Conservation (phyloP, 2,888 invertebrate species). For the Sympetrum striolatum region DNA sequence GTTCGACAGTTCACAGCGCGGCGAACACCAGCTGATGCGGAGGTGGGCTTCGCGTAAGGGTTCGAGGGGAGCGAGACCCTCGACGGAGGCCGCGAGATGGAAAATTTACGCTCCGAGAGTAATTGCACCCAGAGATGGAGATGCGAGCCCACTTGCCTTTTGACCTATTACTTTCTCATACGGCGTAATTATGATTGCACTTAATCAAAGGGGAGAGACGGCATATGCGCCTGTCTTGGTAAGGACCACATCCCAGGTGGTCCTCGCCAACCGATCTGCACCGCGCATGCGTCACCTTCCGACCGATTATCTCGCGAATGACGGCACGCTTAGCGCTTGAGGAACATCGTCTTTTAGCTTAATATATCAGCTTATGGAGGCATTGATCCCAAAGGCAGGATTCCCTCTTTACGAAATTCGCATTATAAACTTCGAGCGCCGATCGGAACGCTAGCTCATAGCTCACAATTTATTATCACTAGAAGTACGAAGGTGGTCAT, state of each 20-base stretch:
- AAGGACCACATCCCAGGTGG: neutral
- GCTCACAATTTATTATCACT: too few species aligned
- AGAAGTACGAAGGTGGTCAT: too few species aligned
- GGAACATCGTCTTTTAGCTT: neutral
- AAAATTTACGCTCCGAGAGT: constrained; percentile 18
- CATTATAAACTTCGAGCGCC: neutral
- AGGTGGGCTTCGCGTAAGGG: neutral
- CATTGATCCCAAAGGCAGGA: neutral
- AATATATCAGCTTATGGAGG: neutral
- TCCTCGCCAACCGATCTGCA: neutral
- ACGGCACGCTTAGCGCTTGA: neutral
- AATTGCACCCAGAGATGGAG: neutral
- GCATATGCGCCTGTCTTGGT: neutral
- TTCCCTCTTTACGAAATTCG: neutral
- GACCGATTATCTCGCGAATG: neutral
- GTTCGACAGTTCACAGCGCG: neutral
- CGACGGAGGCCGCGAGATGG: neutral
- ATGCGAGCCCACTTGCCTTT: constrained; percentile 6
- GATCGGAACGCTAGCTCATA: neutral
- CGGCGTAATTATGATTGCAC: constrained; percentile 11
- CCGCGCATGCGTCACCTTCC: neutral
- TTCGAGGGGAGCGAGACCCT: neutral
- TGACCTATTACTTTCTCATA: constrained; percentile 35
- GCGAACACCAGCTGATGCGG: neutral
- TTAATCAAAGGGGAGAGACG: neutral